Conservation (phyloP, 2,113 vertebrate genomes). For the Raja brachyura region DNA sequence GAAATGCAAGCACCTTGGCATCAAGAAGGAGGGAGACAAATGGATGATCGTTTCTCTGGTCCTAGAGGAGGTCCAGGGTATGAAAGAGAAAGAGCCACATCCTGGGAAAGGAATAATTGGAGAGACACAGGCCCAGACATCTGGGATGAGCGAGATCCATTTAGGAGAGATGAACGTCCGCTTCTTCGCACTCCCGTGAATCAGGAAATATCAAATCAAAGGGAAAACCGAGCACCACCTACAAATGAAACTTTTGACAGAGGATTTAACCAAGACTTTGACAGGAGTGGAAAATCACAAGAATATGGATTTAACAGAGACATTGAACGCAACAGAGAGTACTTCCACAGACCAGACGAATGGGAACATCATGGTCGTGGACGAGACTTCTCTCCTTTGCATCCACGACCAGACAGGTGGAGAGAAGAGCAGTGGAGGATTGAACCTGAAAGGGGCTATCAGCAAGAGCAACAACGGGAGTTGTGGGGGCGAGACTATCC, state of each 20-base stretch:
- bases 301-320: conserved; percentile 63
- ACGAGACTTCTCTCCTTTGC: conserved; percentile 66
- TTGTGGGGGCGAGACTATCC: conserved; percentile 75
- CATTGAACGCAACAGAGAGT: conserved; percentile 67
- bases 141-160: conserved; percentile 66
- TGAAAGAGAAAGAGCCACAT: conserved; percentile 58
- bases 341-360: conserved; percentile 62
- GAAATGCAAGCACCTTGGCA: conserved; percentile 23
- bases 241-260: conserved; percentile 39
- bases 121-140: conserved; percentile 69
- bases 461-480: conserved; percentile 71
- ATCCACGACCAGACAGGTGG: conserved; percentile 70
- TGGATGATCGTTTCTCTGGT: conserved; percentile 30
- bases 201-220: conserved; percentile 45
- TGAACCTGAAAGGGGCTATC: conserved; percentile 68
- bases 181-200: conserved; percentile 60
- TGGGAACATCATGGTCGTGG: conserved; percentile 69
- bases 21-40: conserved; percentile 14
- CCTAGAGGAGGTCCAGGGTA: conserved; percentile 52
- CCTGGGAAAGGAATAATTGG: conserved; percentile 74
- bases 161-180: conserved; percentile 70
- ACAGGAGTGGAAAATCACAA: conserved; percentile 62
- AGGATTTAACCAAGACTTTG: conserved; percentile 62
- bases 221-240: not conserved
- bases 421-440: conserved; percentile 75